A percentile compares a stretch with the other conserved stretches of the same genome.
Conservation (phyloP, 2,113 vertebrate species). For the Polypterus bichir region DNA sequence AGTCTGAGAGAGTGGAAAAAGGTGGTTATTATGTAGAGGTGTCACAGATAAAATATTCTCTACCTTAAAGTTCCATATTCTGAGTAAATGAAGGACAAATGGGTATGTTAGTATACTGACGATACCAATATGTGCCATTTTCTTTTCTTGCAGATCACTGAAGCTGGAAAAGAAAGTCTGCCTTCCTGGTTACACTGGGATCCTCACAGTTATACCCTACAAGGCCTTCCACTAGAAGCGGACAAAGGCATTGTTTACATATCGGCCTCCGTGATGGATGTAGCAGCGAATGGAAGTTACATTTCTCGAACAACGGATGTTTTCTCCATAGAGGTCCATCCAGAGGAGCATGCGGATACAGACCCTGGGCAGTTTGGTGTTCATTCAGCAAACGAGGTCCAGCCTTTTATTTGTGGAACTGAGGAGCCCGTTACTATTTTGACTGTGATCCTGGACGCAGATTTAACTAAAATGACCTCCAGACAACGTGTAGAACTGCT, state of each 20-base stretch:
- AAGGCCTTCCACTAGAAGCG: constrained; percentile 77
- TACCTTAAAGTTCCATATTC: too few species aligned
- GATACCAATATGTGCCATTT: neutral
- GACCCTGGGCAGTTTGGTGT: constrained; percentile 53
- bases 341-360: constrained; percentile 74
- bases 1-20: too few species aligned
- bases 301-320: constrained; percentile 60
- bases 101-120: neutral
- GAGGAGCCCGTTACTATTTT: constrained; percentile 79
- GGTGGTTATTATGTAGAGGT: too few species aligned
- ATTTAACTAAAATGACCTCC: constrained; percentile 87
- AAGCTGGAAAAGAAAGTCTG: constrained; percentile 69
- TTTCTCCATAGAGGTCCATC: constrained; percentile 83
- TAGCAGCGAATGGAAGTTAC: constrained; percentile 54
- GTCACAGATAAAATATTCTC: too few species aligned
- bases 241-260: constrained; percentile 89
- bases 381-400: constrained; percentile 46
- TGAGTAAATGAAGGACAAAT: too few species aligned
- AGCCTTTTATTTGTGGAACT: constrained; percentile 55
- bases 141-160: constrained; percentile 53
- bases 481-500: constrained; percentile 72
- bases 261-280: constrained; percentile 52
- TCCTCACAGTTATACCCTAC: constrained; percentile 49
- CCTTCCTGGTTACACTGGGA: constrained; percentile 88
- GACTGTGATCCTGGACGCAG: constrained; percentile 88